Percentiles rank a stretch among this genome's conserved stretches.
Evolutionary conservation across 2,113 vertebrate species (phyloP).

Genomic region (Canis aureus): DNA sequence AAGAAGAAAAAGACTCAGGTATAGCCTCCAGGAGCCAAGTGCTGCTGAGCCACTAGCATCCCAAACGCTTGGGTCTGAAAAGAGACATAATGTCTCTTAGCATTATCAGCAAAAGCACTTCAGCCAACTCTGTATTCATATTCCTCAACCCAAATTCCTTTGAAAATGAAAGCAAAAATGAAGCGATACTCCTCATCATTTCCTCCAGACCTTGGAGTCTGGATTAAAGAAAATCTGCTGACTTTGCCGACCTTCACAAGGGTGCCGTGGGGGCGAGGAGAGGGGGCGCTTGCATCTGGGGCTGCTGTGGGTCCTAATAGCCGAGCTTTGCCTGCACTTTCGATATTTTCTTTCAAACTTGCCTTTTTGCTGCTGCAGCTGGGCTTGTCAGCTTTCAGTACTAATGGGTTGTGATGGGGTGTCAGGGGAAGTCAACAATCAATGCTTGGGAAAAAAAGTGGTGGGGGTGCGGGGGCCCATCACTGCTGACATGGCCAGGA

Average conservation of each 20-base stretch:
- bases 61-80: slow-evolving; percentile 51
- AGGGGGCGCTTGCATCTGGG: not conserved
- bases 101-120: slow-evolving; percentile 70
- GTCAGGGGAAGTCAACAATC: slow-evolving; percentile 91
- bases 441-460: slow-evolving; percentile 80
- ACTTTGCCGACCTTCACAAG: slow-evolving; percentile 78
- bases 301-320: slow-evolving; percentile 74
- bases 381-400: slow-evolving; percentile 89
- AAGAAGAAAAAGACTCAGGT: not conserved
- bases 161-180: slow-evolving; percentile 69
- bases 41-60: slow-evolving; percentile 63
- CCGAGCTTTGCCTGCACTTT: slow-evolving; percentile 76
- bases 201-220: slow-evolving; percentile 50
- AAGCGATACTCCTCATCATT: not conserved
- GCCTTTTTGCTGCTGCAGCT: slow-evolving; percentile 88
- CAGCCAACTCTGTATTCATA: slow-evolving; percentile 62
- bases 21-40: slow-evolving; percentile 40
- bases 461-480: slow-evolving; percentile 63
- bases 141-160: slow-evolving; percentile 49
- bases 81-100: not conserved
- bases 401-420: slow-evolving; percentile 91
- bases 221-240: slow-evolving; percentile 78
- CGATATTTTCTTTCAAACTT: slow-evolving; percentile 86
- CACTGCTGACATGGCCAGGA: slow-evolving; percentile 86
- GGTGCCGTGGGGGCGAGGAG: not conserved